A percentile compares a stretch with the other conserved stretches of the same genome.
phyloP scores from a whole-genome alignment of 2,797 vertebrate species.

The Cossypha niveicapilla region DNA sequence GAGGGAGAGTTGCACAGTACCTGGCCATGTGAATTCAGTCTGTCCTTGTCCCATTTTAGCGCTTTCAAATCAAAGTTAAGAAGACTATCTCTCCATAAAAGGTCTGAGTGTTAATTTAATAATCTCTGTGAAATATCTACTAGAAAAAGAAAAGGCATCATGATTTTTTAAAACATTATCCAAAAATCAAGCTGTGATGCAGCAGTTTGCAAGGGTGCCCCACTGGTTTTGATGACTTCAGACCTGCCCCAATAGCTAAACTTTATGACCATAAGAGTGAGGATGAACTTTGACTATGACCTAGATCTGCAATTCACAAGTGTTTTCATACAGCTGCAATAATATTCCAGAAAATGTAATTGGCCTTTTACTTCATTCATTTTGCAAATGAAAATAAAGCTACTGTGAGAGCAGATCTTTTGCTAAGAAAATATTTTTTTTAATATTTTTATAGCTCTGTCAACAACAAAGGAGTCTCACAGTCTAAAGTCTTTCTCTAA shows the following conservation, averaged over 20 bases:
- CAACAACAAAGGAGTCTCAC: slow-evolving; percentile 52
- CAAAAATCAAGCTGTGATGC: slow-evolving; percentile 38
- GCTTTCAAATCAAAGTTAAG: background rate
- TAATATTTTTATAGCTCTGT: slow-evolving; percentile 32
- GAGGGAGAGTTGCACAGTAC: background rate
- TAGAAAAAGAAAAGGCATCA: slow-evolving; percentile 5
- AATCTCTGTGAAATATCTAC: background rate
- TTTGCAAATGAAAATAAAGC: slow-evolving; percentile 66
- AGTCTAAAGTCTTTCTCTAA: slow-evolving; percentile 63
- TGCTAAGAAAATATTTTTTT: slow-evolving; percentile 28
- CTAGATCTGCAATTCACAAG: slow-evolving; percentile 50
- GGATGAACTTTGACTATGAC: slow-evolving; percentile 28
- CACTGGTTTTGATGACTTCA: slow-evolving; percentile 29
- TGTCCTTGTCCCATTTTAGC: background rate
- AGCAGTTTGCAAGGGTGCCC: background rate
- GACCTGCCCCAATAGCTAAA: slow-evolving; percentile 7
- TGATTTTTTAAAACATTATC: slow-evolving; percentile 10
- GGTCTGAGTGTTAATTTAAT: slow-evolving; percentile 1
- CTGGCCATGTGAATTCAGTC: background rate
- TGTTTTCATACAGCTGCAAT: slow-evolving; percentile 61
- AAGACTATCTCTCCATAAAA: background rate
- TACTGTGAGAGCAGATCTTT: slow-evolving; percentile 52
- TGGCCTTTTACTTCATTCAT: slow-evolving; percentile 50
- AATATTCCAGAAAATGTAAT: slow-evolving; percentile 40
- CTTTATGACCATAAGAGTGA: slow-evolving; percentile 21